phyloP scores from a whole-genome alignment of 2,113 vertebrate genomes.

The Callospermophilus lateralis region DNA sequence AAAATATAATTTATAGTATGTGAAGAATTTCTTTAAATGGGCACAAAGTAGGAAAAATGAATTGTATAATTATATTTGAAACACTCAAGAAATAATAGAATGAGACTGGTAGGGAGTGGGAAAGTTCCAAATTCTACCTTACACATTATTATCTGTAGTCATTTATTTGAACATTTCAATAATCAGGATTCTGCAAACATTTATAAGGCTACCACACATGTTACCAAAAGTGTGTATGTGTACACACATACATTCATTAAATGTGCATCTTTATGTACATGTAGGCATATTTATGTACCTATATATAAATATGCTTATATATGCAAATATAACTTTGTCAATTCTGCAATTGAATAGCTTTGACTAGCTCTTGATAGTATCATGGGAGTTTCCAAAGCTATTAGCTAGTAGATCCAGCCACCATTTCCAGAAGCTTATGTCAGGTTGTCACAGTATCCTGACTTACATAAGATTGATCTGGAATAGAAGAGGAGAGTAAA shows the following conservation, averaged over 20 bases:
- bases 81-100: slow-evolving; percentile 3
- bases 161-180: not conserved
- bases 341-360: not conserved
- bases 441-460: not conserved
- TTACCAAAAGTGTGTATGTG: not conserved
- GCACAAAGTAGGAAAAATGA: not conserved
- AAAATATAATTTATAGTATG: not conserved
- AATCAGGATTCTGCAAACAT: not conserved
- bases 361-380: not conserved
- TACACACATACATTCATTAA: too few relatives aligned
- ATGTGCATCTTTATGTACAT: too few relatives aligned
- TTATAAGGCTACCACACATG: not conserved
- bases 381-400: not conserved
- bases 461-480: not conserved
- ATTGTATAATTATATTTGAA: not conserved
- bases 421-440: not conserved
- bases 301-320: too few relatives aligned
- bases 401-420: not conserved
- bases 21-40: slow-evolving; percentile 2
- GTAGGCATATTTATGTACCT: too few relatives aligned
- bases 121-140: not conserved
- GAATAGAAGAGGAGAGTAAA: not conserved
- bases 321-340: not conserved
- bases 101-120: not conserved
- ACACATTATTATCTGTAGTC: not conserved